Conservation (phyloP, 2,113 vertebrate species). For the Euleptes europaea region DNA sequence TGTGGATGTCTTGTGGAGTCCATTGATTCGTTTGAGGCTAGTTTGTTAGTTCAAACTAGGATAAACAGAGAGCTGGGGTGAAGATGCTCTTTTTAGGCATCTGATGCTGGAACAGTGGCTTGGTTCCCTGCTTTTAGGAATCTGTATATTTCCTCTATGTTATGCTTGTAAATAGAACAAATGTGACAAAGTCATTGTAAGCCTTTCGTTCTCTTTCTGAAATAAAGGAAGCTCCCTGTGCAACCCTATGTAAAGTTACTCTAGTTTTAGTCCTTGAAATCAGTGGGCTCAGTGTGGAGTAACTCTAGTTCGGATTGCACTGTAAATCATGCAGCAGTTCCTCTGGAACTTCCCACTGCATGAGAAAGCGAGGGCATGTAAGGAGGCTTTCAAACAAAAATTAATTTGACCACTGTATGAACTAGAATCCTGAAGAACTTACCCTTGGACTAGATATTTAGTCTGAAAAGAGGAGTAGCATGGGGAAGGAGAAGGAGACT, state of each 20-base stretch:
- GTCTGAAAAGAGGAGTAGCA: background rate
- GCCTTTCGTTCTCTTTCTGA: background rate
- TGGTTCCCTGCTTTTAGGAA: background rate
- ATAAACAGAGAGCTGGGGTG: background rate
- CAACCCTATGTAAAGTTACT: too few relatives aligned
- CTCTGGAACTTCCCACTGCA: background rate
- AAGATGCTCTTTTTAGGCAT: background rate
- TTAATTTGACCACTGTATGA: slow-evolving; percentile 8
- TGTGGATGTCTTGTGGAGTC: too few relatives aligned
- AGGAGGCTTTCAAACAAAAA: background rate
- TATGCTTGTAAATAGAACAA: background rate
- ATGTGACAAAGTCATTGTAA: background rate
- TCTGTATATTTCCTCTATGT: background rate
- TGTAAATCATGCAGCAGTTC: too few relatives aligned
- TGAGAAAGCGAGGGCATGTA: background rate
- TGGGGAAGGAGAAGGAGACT: background rate
- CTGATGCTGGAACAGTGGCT: background rate
- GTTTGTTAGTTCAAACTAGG: background rate
- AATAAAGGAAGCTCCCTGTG: background rate
- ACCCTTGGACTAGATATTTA: background rate
- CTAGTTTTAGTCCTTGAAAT: too few relatives aligned
- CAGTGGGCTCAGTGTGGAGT: too few relatives aligned
- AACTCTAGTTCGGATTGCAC: too few relatives aligned
- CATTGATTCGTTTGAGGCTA: background rate
- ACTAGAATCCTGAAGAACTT: background rate